phyloP scores from a whole-genome alignment of 2,888 invertebrate species.

The Seira musarum region DNA sequence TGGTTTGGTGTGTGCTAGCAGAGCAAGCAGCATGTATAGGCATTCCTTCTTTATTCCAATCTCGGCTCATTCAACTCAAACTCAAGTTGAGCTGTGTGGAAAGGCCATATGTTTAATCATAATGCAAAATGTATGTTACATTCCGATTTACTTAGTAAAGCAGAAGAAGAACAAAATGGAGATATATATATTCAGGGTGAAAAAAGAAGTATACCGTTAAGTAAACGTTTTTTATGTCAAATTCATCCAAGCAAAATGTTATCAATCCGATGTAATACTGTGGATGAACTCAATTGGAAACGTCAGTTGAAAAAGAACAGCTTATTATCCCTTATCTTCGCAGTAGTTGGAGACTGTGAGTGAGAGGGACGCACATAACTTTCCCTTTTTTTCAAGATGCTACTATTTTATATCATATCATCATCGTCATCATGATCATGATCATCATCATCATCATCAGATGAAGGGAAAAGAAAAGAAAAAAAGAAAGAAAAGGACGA shows the following conservation, averaged over 20 bases:
- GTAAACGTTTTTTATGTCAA: conserved; percentile 30
- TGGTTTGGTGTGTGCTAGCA: too few species aligned
- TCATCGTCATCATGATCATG: too few species aligned
- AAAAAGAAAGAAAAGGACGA: neutral
- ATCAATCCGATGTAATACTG: conserved; percentile 22
- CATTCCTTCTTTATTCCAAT: neutral
- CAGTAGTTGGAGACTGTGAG: too few species aligned
- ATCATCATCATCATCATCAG: too few species aligned
- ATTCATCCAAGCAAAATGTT: conserved; percentile 27
- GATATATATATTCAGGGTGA: neutral
- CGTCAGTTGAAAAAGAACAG: conserved; percentile 18
- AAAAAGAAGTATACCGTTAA: neutral
- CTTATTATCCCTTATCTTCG: conserved; percentile 3
- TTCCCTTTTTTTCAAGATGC: neutral
- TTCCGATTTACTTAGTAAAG: neutral
- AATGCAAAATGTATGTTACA: neutral
- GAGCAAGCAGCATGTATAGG: too few species aligned
- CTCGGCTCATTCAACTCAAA: neutral
- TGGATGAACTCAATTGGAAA: conserved; percentile 29
- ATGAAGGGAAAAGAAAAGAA: too few species aligned
- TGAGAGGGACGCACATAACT: neutral
- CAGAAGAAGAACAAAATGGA: neutral
- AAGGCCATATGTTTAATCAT: neutral
- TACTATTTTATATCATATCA: too few species aligned
- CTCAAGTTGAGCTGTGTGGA: too few species aligned